Conservation (phyloP, 2,888 invertebrate species). For the Romanomermis culicivorax region DNA sequence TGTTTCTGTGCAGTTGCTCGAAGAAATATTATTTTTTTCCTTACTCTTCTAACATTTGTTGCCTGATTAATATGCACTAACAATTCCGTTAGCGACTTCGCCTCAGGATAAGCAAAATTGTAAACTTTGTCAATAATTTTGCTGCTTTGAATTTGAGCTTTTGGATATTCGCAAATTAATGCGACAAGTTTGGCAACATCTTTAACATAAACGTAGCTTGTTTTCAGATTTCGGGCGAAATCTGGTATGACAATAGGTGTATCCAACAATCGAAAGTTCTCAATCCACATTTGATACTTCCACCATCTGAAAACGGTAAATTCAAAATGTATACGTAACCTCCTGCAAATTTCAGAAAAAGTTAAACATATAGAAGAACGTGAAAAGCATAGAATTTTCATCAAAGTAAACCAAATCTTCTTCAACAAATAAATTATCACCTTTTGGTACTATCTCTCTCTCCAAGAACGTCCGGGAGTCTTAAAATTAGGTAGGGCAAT, state of each 20-base stretch:
- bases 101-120: neutral
- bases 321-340: neutral
- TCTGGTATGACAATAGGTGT: constrained; percentile 26
- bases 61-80: neutral
- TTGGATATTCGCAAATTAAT: constrained; percentile 14
- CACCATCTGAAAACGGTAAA: neutral
- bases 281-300: constrained; percentile 33
- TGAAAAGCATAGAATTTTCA: too few species aligned
- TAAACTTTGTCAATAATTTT: neutral
- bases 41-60: neutral
- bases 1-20: too few species aligned
- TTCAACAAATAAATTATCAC: too few species aligned
- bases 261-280: constrained; percentile 20
- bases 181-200: constrained; percentile 30
- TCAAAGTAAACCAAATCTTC: too few species aligned
- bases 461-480: constrained; percentile 35
- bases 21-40: too few species aligned
- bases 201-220: constrained; percentile 32
- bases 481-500: constrained; percentile 29
- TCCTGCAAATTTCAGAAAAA: neutral
- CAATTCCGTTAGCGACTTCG: neutral
- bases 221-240: constrained; percentile 21
- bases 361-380: too few species aligned
- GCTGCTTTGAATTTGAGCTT: neutral
- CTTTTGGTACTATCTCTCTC: constrained; percentile 33